phyloP scores from a whole-genome alignment of 1,140 invertebrate species.

The Cherax destructor region DNA sequence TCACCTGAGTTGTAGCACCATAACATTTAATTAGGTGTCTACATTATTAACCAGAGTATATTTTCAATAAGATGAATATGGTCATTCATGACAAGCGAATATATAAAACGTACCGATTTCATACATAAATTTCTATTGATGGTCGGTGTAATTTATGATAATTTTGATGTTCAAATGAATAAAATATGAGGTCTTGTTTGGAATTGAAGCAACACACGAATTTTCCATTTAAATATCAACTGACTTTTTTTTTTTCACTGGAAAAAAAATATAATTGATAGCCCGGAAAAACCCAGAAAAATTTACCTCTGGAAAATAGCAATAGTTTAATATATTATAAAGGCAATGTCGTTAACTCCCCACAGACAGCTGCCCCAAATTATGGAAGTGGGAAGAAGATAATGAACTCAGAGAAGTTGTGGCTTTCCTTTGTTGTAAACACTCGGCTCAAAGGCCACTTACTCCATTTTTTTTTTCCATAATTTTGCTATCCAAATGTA shows the following conservation, averaged over 20 bases:
- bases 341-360: not conserved
- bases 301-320: not conserved
- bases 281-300: not conserved
- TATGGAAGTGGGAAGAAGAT: not conserved
- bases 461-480: conserved; percentile 9
- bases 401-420: not conserved
- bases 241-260: not conserved
- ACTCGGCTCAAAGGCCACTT: conserved; percentile 32
- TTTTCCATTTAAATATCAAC: conserved; percentile 33
- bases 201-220: conserved; percentile 17
- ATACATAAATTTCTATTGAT: conserved; percentile 33
- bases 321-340: not conserved
- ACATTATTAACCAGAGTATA: conserved; percentile 47
- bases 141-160: conserved; percentile 51
- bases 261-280: not conserved
- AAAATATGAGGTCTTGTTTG: conserved; percentile 32
- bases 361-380: not conserved
- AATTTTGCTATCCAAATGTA: conserved; percentile 42
- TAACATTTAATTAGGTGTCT: conserved; percentile 41
- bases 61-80: conserved; percentile 28
- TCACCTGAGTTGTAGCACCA: conserved; percentile 10
- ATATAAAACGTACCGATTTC: conserved; percentile 23
- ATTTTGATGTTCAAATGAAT: conserved; percentile 44
- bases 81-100: conserved; percentile 24
- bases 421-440: conserved; percentile 39